Base-by-base conservation (phyloP, 2,888 invertebrate species). In the Apoda limacodes region DNA sequence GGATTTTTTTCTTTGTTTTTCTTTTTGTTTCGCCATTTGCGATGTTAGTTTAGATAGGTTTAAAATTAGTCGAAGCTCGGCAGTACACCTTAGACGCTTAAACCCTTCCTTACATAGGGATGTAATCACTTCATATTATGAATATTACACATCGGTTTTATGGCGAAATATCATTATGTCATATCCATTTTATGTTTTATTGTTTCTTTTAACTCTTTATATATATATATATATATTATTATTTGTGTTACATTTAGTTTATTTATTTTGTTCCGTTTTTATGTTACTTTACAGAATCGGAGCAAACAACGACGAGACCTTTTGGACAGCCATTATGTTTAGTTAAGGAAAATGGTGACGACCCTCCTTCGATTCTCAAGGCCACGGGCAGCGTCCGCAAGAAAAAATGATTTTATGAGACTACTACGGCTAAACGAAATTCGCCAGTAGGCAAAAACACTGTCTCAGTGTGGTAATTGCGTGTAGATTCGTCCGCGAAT, bases 251-350 rank as follows among this genome's bases (percentile, higher is more conserved):
- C 36, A 43, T 60, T 60, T 59, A 62, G 62, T 67, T 71, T 69
- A 60, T 62, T 69, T 66, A 56, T 53, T 69, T 67, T 64, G 59
- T 60, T 71, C 59, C 54, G 53, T 61, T 52, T 62, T 43, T 68
- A n/a, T n/a, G n/a, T 70, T 48, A 65, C 56, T 70, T 80, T 72
- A 40, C 80, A 82, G 82, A 80, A 63, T 69, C 70, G 55, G 82
- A 84, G 60, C 76, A 76, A 58, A 81, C 83, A 44, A 83, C 84
- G 48, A 84, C 85, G 49, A 83, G 89, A 68, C 87, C 89, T 40
- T 89, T 89, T 62, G 92, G 92, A 60, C 90, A 92, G 66, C 92
- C 92, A 39, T 82, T 92, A 68, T 88, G 89, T 83, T 83, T 88
- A 66, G 66, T 80, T 53, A 82, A 82, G 51, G 82, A 83, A 57